These are phyloP conservation scores for Apostichopus leukothele DNA, from an alignment of 53 echinoderm and acorn worm genomes.

Conservation along the genomic window DNA sequence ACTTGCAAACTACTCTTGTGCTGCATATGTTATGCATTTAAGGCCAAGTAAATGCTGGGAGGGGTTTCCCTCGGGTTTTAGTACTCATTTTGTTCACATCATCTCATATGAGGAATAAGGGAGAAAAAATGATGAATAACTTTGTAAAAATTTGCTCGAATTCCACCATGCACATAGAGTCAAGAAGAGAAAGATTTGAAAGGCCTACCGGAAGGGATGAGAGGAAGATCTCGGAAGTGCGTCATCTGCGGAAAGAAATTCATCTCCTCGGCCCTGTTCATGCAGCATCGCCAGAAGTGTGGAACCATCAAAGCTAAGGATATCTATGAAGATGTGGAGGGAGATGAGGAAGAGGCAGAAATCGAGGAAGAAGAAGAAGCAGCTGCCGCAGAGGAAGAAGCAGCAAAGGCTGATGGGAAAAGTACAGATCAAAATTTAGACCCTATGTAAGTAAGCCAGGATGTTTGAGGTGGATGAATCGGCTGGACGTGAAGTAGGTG, in stretches of 20 bases:
- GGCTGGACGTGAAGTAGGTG: too few species aligned
- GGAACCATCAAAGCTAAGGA: conserved; percentile 62
- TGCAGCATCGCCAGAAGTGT: conserved; percentile 83
- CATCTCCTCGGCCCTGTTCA: conserved; percentile 78
- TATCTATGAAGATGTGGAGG: conserved; percentile 61
- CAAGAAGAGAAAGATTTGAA: conserved; percentile 20
- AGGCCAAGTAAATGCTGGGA: too few species aligned
- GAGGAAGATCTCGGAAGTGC: conserved; percentile 77
- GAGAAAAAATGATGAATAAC: too few species aligned
- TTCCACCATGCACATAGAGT: neutral
- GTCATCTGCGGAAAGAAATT: conserved; percentile 77
- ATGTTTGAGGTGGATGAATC: too few species aligned
- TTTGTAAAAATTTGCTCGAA: too few species aligned
- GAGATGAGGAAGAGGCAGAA: conserved; percentile 59
- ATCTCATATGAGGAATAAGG: too few species aligned
- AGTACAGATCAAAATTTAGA: neutral
- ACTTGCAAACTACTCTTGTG: too few species aligned
- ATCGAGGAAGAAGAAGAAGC: conserved; percentile 59
- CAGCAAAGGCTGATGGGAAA: conserved; percentile 19
- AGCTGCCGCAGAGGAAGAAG: conserved; percentile 15
- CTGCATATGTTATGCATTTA: too few species aligned
- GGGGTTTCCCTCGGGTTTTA: too few species aligned
- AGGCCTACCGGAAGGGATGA: conserved; percentile 25
- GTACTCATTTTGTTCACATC: too few species aligned
- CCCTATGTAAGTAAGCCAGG: neutral